phyloP scores from a whole-genome alignment of 2,888 invertebrate species.

The Monochamus alternatus region DNA sequence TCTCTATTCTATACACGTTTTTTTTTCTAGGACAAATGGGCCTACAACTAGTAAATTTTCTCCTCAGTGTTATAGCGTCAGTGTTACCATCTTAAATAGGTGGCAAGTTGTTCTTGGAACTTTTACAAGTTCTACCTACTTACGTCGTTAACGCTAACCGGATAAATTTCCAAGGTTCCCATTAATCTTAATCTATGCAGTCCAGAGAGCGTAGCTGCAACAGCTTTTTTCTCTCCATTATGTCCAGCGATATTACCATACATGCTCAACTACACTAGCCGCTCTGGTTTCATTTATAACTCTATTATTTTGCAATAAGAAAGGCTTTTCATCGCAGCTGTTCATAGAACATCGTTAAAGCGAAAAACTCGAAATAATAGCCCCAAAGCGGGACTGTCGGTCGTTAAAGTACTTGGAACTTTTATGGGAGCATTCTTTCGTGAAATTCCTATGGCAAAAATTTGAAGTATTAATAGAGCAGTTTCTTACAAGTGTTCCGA shows the following conservation, averaged over 20 bases:
- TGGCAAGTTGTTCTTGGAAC: no score
- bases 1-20: no score
- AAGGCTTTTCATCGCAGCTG: slow-evolving; percentile 32
- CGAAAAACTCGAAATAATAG: slow-evolving; percentile 29
- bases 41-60: no score
- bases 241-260: slow-evolving; percentile 39
- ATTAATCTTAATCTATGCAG: slow-evolving; percentile 48
- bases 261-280: slow-evolving; percentile 39
- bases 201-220: slow-evolving; percentile 45
- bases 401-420: slow-evolving; percentile 16
- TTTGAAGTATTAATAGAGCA: no score
- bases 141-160: slow-evolving; percentile 29
- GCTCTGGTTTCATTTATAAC: slow-evolving; percentile 34
- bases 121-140: slow-evolving; percentile 24
- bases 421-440: background rate
- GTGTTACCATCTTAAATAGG: no score
- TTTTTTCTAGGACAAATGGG: no score
- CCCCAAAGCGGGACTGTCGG: background rate
- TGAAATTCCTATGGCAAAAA: background rate
- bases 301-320: slow-evolving; percentile 32
- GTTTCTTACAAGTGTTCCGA: no score
- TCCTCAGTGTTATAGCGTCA: no score
- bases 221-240: slow-evolving; percentile 50
- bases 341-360: slow-evolving; percentile 29
- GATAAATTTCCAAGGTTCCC: slow-evolving; percentile 33